phyloP scores from a whole-genome alignment of 92 coral and sea anemone genomes.

The Phenganax marumi region DNA sequence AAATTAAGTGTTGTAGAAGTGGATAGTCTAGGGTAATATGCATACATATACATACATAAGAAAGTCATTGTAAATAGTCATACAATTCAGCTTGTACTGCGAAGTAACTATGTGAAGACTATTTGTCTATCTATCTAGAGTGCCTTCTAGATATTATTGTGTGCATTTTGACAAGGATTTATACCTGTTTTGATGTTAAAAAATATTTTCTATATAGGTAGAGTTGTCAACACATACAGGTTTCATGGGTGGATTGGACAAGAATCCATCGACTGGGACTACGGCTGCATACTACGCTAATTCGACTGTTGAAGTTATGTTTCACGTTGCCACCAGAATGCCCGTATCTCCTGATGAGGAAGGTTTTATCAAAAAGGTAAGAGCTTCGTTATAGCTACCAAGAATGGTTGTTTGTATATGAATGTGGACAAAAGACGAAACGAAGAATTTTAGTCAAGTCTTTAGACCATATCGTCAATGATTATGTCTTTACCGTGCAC shows the following conservation, averaged over 20 bases:
- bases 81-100: no score
- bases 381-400: background rate
- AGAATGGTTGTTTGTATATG: background rate
- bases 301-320: constrained; percentile 85
- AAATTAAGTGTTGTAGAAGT: no score
- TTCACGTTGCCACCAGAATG: constrained; percentile 96
- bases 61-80: no score
- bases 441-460: background rate
- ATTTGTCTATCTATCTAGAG: no score
- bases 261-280: constrained; percentile 89
- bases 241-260: constrained; percentile 92
- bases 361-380: constrained; percentile 85
- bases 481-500: no score
- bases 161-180: background rate
- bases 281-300: constrained; percentile 93
- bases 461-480: no score
- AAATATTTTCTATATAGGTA: constrained; percentile 59
- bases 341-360: constrained; percentile 82
- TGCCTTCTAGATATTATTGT: background rate
- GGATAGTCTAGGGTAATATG: no score
- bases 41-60: no score
- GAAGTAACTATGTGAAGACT: no score
- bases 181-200: background rate
- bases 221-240: constrained; percentile 94
- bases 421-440: background rate